Base-by-base conservation (phyloP, 2,113 vertebrate species). In the Corythornis vintsioides region DNA sequence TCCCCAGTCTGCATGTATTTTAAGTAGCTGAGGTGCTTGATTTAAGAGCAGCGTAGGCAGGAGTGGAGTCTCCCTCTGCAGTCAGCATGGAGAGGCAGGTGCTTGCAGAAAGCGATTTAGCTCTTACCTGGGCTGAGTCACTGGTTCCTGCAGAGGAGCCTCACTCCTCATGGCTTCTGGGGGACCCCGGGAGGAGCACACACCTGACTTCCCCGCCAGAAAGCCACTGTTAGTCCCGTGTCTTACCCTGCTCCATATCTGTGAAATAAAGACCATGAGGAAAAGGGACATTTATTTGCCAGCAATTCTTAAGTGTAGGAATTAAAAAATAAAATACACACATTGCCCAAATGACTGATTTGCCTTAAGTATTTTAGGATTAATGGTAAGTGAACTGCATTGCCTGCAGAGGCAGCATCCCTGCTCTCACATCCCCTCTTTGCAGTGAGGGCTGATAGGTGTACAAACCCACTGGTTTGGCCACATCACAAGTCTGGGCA, bases 401-500 rank as follows among this genome's bases (percentile, higher is more conserved):
- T 52, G 28, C 42, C 50, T 59, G 60, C 63, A 43, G 63, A 63
- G 29, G 22, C 31, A 52, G 73, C 48, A 50, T 13, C 61, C 25
- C 50, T 56, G 59, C 43, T 55, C 64, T 57, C 82, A 53, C 42
- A 3, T 31, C 63, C 7, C 50, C 38, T 17, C 0, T 0, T 59
- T 59, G 78, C 43, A 13, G 18, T 0, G 15, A 42, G 33, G 17
- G 57, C 61, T 0, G 0, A 19, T 21, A 69, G 52, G 47, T 65
- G 78, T 82, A 47, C 69, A 64, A 71, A 80, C 43, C 71, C 76
- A 38, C 88, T 71, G 84, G 52, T 95, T 45, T 47, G 84, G 87
- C 75, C 78, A 74, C 67, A 85, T 55, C 86, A 48, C 92, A 70
- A 45, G 71, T 72, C 92, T 40, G 55, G 55, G 66, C 91, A 86